Evolutionary conservation across 2,113 vertebrate species (phyloP), one percentile per base, ranked within the genome.

Genomic region (Psittacula cyanocephala): DNA sequence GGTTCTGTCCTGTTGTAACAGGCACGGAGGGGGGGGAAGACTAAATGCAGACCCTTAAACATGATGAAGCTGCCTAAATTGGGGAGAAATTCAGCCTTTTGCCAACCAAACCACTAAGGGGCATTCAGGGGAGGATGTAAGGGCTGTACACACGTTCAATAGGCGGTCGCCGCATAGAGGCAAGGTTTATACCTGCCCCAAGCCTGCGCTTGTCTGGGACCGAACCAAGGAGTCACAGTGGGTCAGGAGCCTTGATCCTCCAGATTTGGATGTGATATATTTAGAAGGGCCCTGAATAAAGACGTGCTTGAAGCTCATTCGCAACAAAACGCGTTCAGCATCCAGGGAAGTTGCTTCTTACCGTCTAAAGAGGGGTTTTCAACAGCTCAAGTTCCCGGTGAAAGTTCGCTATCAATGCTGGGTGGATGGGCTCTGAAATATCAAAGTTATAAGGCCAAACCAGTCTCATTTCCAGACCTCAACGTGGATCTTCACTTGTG

Each of bases 261-360:
- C 69, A 69, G 22, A 31, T 10, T 24, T 5, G 18, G 10, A 25
- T 27, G n/a, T 1, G 16, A 5, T n/a, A 19, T 43, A 53, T 82
- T 28, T 41, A 47, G 60, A 91, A 53, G 39, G 8, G 16, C 31
- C 39, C 71, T 63, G 46, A 75, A 68, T 82, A 74, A 52, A 79
- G 64, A 31, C 0, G 0, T 27, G 50, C 52, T 79, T 0, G 0
- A 63, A 29, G 7, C 31, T 22, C 62, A 31, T 28, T 49, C 44
- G 57, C 71, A 75, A 46, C 31, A 72, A 72, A 52, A 86, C 0
- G 1, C 2, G 5, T 35, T 88, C 71, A 6, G 76, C 25, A 5
- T 25, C 44, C 39, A 60, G 60, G 35, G 50, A 90, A 67, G 19
- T 88, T 0, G 0, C 29, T 83, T 83, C 35, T 14, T 17, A 2